Percentiles rank a stretch among this genome's conserved stretches.
These are phyloP conservation scores for Aphelenchoides avenae DNA, from an alignment of 1,140 invertebrate species.

Conservation along the genomic window DNA sequence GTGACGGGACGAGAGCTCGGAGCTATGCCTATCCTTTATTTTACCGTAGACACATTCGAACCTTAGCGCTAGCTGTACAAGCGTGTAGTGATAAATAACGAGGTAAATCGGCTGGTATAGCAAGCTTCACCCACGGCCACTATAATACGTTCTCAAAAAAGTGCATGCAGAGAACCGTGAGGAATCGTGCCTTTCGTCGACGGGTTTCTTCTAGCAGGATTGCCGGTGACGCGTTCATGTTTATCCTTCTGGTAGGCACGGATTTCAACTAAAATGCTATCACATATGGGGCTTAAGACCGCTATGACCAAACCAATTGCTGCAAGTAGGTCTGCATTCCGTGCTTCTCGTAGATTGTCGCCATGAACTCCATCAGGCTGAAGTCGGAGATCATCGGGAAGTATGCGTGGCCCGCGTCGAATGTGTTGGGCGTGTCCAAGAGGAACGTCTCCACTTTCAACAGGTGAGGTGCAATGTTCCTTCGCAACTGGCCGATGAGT, in stretches of 20 bases:
- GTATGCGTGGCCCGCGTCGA: conserved; percentile 27
- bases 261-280: conserved; percentile 16
- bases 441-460: conserved; percentile 18
- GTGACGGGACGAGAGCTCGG: too few relatives aligned
- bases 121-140: too few relatives aligned
- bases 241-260: conserved; percentile 20
- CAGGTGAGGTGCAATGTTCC: conserved; percentile 22
- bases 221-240: conserved; percentile 32
- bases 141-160: conserved; percentile 24
- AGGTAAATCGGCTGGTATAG: too few relatives aligned
- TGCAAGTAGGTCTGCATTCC: conserved; percentile 21
- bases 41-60: too few relatives aligned
- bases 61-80: too few relatives aligned
- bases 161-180: conserved; percentile 26
- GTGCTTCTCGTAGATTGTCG: conserved; percentile 26
- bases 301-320: conserved; percentile 7
- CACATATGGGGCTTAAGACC: background rate
- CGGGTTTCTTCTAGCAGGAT: conserved; percentile 19
- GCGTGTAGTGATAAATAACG: too few relatives aligned
- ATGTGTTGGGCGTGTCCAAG: conserved; percentile 21
- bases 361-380: conserved; percentile 28
- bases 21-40: too few relatives aligned
- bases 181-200: conserved; percentile 17
- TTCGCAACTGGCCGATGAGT: conserved; percentile 27
- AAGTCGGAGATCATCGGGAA: conserved; percentile 32